Conservation (phyloP, 1,140 invertebrate species). For the Muscidifurax raptorellus region DNA sequence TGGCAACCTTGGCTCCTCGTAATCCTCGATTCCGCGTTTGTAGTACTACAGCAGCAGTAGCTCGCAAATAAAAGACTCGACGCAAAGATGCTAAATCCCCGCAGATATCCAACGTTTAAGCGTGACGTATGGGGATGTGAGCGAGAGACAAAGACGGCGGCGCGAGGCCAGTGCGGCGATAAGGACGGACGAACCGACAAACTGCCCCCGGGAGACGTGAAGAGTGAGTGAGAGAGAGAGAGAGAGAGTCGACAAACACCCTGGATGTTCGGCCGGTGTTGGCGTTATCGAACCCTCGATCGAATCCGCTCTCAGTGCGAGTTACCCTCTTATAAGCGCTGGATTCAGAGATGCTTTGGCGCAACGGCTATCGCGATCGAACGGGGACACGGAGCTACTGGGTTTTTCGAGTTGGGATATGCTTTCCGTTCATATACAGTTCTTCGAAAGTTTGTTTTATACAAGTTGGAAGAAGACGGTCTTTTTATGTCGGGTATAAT, state of each 20-base stretch:
- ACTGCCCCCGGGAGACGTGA: constrained; percentile 68
- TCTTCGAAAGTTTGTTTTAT: no score
- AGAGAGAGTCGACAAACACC: constrained; percentile 48
- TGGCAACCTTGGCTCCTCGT: neutral
- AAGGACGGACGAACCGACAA: constrained; percentile 69
- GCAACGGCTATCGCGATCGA: neutral
- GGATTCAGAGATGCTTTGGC: neutral
- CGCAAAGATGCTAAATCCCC: constrained; percentile 42
- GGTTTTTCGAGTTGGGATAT: no score
- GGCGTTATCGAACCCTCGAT: constrained; percentile 63
- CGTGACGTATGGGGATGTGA: constrained; percentile 24
- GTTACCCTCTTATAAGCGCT: neutral
- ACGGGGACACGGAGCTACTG: no score
- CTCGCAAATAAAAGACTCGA: constrained; percentile 9
- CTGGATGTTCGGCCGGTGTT: constrained; percentile 59
- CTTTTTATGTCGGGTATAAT: no score
- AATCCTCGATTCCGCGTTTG: neutral
- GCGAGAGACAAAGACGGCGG: constrained; percentile 45
- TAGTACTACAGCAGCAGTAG: no score
- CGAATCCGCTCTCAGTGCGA: constrained; percentile 20
- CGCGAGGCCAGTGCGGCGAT: constrained; percentile 34
- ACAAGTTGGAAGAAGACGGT: no score
- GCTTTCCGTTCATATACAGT: no score
- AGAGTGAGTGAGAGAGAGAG: constrained; percentile 50
- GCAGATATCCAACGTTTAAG: constrained; percentile 35